Evolutionary conservation across 1,140 invertebrate genomes (phyloP).

Genomic region (Bicyclus anynana): DNA sequence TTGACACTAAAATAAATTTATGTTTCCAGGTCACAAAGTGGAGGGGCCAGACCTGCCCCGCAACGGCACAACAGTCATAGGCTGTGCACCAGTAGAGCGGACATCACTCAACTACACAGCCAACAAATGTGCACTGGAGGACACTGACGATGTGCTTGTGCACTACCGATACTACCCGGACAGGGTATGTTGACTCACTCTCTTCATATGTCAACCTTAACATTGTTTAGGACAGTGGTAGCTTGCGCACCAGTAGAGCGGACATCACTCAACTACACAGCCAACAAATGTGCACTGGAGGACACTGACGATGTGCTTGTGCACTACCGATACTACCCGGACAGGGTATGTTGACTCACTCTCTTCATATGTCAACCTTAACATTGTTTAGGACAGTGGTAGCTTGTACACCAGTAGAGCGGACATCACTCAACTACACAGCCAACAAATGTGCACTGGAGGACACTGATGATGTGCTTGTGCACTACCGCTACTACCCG

Average conservation of each 20-base stretch:
- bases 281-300: constrained; percentile 48
- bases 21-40: constrained; percentile 46
- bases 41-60: constrained; percentile 60
- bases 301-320: constrained; percentile 64
- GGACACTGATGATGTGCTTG: constrained; percentile 61
- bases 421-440: constrained; percentile 62
- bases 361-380: too few species aligned
- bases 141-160: constrained; percentile 61
- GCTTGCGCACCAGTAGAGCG: constrained; percentile 56
- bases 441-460: constrained; percentile 50
- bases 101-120: constrained; percentile 62
- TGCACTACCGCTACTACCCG: constrained; percentile 64
- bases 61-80: constrained; percentile 54
- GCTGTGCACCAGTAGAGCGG: constrained; percentile 54
- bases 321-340: constrained; percentile 63
- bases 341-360: constrained; percentile 56
- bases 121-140: constrained; percentile 51
- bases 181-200: too few species aligned
- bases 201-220: too few species aligned
- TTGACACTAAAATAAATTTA: background rate
- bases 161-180: constrained; percentile 67
- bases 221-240: too few species aligned
- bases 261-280: constrained; percentile 60
- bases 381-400: too few species aligned
- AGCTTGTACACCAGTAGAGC: constrained; percentile 52